Evolutionary conservation across 2,113 vertebrate genomes (phyloP).

Genomic region (Myrmecophaga tridactyla): DNA sequence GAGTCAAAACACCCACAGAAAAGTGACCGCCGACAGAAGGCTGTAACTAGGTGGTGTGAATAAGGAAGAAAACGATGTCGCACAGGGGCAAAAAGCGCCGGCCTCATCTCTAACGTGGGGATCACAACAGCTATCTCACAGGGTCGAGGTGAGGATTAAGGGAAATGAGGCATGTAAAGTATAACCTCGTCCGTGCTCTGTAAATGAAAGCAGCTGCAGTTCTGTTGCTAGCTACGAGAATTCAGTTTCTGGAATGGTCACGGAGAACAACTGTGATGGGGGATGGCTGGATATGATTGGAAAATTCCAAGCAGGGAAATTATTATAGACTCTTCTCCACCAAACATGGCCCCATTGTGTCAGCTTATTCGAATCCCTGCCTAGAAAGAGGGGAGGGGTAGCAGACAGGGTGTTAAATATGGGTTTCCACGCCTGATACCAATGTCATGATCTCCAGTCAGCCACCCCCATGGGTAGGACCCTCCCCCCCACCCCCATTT

Average conservation of each 20-base stretch:
- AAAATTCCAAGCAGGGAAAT: background rate
- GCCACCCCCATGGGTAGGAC: background rate
- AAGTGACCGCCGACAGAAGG: too few species aligned
- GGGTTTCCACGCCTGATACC: background rate
- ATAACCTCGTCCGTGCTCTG: accelerated
- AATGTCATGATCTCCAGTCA: background rate
- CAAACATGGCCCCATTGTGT: accelerated
- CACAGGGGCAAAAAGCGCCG: accelerated
- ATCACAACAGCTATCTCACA: accelerated
- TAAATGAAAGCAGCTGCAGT: accelerated
- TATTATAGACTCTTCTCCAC: background rate
- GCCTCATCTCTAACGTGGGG: background rate
- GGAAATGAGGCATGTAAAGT: too few species aligned
- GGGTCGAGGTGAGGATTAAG: accelerated
- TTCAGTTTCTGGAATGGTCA: background rate
- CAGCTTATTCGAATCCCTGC: background rate
- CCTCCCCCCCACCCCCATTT: too few species aligned
- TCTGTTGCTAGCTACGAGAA: accelerated
- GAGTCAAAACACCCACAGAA: accelerated
- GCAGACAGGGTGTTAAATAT: background rate
- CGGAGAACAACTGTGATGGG: background rate
- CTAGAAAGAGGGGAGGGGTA: background rate
- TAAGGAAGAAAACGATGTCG: accelerated
- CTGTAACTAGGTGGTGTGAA: too few species aligned
- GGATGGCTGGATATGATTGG: background rate